Evolutionary conservation across 2,888 invertebrate species (phyloP).

Genomic region (Cartodere bifasciata): DNA sequence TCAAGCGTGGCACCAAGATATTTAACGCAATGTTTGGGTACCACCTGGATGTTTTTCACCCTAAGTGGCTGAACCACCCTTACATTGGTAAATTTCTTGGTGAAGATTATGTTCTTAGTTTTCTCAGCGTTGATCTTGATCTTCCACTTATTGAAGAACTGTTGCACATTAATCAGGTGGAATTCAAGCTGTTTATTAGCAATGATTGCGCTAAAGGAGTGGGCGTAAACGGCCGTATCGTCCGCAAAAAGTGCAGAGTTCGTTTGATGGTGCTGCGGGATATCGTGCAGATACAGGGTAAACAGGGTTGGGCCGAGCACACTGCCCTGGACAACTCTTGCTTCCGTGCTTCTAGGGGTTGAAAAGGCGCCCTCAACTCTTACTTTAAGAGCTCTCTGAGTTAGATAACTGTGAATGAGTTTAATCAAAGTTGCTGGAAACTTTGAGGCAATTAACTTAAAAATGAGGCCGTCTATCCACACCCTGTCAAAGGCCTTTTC

Average conservation of each 20-base stretch:
- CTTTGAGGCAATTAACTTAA: conserved; percentile 19
- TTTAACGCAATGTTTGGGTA: conserved; percentile 7
- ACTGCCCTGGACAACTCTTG: no score
- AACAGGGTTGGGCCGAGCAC: conserved; percentile 14
- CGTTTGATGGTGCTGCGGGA: conserved; percentile 10
- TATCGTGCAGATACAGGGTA: conserved; percentile 11
- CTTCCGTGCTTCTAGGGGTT: no score
- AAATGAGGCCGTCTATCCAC: conserved; percentile 23
- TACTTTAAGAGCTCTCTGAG: conserved; percentile 15
- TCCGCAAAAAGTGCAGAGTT: conserved; percentile 14
- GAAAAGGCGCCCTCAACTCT: conserved; percentile 14
- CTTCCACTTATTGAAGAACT: conserved; percentile 12
- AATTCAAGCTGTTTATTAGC: conserved; percentile 9
- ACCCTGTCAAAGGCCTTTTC: conserved; percentile 27
- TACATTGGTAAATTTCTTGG: conserved; percentile 10
- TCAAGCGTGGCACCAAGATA: conserved; percentile 11
- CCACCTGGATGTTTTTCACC: conserved; percentile 9
- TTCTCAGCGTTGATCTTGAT: conserved; percentile 12
- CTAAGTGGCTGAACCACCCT: conserved; percentile 8
- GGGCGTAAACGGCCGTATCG: conserved; percentile 14
- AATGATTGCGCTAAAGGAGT: conserved; percentile 8
- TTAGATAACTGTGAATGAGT: conserved; percentile 19
- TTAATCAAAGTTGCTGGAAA: conserved; percentile 17
- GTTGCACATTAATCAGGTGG: conserved; percentile 8
- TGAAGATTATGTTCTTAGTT: conserved; percentile 13